These are phyloP conservation scores for Encarsia formosa DNA, from an alignment of 2,888 invertebrate species.

Conservation along the genomic window DNA sequence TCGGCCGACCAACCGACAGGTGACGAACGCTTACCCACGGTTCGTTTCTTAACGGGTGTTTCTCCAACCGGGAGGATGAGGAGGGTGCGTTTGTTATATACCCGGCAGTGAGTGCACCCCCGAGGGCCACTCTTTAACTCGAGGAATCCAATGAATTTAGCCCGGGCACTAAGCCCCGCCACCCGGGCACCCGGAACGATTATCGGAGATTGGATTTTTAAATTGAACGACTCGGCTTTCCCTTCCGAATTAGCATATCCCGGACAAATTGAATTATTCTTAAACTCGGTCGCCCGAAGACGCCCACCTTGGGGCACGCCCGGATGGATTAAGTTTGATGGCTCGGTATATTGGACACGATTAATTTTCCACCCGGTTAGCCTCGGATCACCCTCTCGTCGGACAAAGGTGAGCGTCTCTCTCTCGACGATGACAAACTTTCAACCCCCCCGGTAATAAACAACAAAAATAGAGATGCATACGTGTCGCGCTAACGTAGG, in stretches of 20 bases:
- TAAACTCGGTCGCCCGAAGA: constrained; percentile 40
- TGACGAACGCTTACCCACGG: too few species aligned
- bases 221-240: constrained; percentile 40
- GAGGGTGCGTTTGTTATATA: constrained; percentile 47
- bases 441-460: background rate
- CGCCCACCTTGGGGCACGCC: constrained; percentile 4
- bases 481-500: too few species aligned
- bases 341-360: constrained; percentile 41
- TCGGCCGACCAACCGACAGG: too few species aligned
- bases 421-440: background rate
- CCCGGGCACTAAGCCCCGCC: constrained; percentile 36
- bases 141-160: constrained; percentile 53
- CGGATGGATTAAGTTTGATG: constrained; percentile 13
- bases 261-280: constrained; percentile 52
- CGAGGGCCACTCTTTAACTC: too few species aligned
- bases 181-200: too few species aligned
- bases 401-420: background rate
- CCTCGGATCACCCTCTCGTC: background rate
- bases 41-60: too few species aligned
- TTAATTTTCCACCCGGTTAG: constrained; percentile 48
- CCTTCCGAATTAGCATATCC: constrained; percentile 49
- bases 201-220: constrained; percentile 52
- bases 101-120: constrained; percentile 46
- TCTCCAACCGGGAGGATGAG: too few species aligned
- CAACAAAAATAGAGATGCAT: too few species aligned